Conservation (phyloP, 2,888 invertebrate genomes). For the Tyria jacobaeae region DNA sequence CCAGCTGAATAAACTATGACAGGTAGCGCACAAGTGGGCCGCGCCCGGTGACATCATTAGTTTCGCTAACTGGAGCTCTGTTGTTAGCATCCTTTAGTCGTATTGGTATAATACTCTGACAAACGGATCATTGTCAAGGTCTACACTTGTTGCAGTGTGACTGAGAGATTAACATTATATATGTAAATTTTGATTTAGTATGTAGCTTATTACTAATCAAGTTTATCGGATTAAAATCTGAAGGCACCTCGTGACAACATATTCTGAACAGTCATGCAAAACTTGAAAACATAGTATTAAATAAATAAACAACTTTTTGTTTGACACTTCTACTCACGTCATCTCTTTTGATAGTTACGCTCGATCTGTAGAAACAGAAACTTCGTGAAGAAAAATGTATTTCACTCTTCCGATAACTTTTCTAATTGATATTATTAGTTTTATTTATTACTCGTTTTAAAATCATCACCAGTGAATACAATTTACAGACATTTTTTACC, state of each 20-base stretch:
- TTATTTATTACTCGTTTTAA: background rate
- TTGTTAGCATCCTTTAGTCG: background rate
- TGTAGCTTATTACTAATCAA: background rate
- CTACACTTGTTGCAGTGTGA: background rate
- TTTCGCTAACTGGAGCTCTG: constrained; percentile 33
- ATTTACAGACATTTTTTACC: background rate
- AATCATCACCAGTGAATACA: background rate
- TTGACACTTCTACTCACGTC: too few species aligned
- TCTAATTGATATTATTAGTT: too few species aligned
- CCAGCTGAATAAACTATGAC: constrained; percentile 53
- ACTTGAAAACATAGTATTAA: background rate
- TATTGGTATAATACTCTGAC: constrained; percentile 12
- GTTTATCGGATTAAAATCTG: background rate
- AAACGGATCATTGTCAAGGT: constrained; percentile 16
- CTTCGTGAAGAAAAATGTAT: too few species aligned
- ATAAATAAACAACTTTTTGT: too few species aligned
- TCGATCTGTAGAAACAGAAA: too few species aligned
- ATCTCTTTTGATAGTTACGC: too few species aligned
- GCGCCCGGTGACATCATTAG: constrained; percentile 68
- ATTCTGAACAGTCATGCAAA: background rate
- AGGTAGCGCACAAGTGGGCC: constrained; percentile 61
- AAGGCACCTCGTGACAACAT: background rate
- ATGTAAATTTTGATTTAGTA: constrained; percentile 1
- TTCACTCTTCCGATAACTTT: too few species aligned
- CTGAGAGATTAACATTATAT: background rate